phyloP scores from a whole-genome alignment of 2,888 invertebrate genomes.

The Drosophila incognita region DNA sequence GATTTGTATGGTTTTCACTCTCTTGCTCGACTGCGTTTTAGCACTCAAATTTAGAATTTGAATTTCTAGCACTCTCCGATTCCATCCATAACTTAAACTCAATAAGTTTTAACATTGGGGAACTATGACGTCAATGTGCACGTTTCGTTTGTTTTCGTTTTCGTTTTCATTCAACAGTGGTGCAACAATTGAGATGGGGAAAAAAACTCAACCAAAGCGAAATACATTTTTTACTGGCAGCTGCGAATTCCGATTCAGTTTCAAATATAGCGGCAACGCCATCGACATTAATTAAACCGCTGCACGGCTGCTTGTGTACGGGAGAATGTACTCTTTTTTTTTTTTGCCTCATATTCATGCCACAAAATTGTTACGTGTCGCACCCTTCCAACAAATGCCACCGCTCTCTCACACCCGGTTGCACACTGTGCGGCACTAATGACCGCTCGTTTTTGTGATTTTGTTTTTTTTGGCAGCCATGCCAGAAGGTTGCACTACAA shows the following conservation, averaged over 20 bases:
- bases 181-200: conserved; percentile 44
- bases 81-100: conserved; percentile 29
- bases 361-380: conserved; percentile 29
- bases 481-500: conserved; percentile 30
- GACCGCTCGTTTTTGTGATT: conserved; percentile 55
- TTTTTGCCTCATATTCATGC: conserved; percentile 7
- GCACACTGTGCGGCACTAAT: conserved; percentile 60
- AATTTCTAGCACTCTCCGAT: conserved; percentile 13
- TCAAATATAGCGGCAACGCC: conserved; percentile 34
- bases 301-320: conserved; percentile 10
- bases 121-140: conserved; percentile 71
- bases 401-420: neutral
- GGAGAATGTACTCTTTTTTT: conserved; percentile 6
- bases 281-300: conserved; percentile 70
- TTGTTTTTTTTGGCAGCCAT: conserved; percentile 64
- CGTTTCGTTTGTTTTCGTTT: conserved; percentile 41
- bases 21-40: conserved; percentile 20
- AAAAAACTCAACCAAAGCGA: conserved; percentile 56
- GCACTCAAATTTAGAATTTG: conserved; percentile 3
- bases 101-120: conserved; percentile 24
- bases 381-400: conserved; percentile 20
- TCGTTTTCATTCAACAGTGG: conserved; percentile 49
- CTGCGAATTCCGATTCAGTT: conserved; percentile 53
- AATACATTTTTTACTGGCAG: conserved; percentile 67
- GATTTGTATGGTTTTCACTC: conserved; percentile 30